Conservation (phyloP, 2,797 vertebrate species). For the Coracias cyanogaster region DNA sequence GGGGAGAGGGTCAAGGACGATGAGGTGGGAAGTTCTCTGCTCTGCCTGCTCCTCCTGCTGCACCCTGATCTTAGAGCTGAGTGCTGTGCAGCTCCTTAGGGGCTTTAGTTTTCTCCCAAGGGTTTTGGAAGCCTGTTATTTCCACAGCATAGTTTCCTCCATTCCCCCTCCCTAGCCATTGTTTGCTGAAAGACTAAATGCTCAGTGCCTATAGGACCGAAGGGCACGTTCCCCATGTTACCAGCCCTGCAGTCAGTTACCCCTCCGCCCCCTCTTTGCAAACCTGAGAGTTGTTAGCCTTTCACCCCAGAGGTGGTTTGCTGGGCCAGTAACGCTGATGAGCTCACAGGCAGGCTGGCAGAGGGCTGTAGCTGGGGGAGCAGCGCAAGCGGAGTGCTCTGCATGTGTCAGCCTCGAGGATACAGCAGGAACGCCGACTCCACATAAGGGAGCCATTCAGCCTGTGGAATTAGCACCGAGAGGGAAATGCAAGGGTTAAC, state of each 20-base stretch:
- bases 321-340: background rate
- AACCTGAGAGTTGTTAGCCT: background rate
- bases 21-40: accelerated
- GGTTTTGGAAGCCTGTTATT: background rate
- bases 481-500: background rate
- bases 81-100: background rate
- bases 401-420: too few relatives aligned
- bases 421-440: background rate
- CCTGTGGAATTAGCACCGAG: background rate
- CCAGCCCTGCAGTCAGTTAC: background rate
- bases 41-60: background rate
- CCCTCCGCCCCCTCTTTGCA: background rate
- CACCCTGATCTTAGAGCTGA: background rate
- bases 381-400: background rate
- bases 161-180: background rate
- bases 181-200: background rate
- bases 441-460: background rate
- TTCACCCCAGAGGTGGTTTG: background rate
- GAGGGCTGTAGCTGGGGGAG: background rate
- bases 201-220: background rate
- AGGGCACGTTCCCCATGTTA: background rate
- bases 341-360: background rate
- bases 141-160: background rate
- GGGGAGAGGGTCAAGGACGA: accelerated
- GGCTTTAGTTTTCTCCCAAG: background rate